Base-by-base conservation (phyloP, 2,797 vertebrate species). In the Lacerta bilineata region DNA sequence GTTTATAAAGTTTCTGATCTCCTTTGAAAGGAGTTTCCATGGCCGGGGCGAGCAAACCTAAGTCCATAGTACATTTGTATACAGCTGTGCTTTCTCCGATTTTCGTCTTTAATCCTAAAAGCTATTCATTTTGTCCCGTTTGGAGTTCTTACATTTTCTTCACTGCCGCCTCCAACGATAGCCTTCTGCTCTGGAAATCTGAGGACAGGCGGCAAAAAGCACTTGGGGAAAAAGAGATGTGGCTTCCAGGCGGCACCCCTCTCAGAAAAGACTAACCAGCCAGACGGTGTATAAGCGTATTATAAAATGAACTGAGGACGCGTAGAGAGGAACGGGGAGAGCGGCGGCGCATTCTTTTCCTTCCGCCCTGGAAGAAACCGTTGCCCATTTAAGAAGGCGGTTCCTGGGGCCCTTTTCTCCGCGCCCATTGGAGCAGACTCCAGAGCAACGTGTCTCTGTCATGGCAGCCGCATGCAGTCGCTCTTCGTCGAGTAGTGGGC, bases 351-450 rank as follows among this genome's bases (percentile, higher is more conserved):
- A 1, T 17, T 50, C 64, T 81, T 2, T 4, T 2, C 61, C 39
- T 33, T 39, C 1, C 0, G 0, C 0, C 18, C 1, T 1, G 0
- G 1, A 3, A 3, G 0, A 59, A 87, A 15, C 80, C 87, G 1
- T 0, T 61, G 90, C 85, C 93, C 75, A 93, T 92, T 96, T 95
- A 95, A 96, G 94, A 83, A 86, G 91, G 94, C 92, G 8, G 90
- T 10, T 20, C 17, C 29, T 5, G 9, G 3, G 1, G 20, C 66
- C 27, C 9, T 27, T 72, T 6, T 75, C 72, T 29, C 41, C 7
- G 2, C 33, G 87, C 89, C 29, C 64, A 95, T 96, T 95, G 66
- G 93, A 80, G 85, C 18, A 17, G 4, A 0, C 71, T 6, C 2
- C 25, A 1, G 46, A 61, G 88, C 89, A 41, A 95, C 96, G 96